phyloP scores from a whole-genome alignment of 2,797 vertebrate species.

The Darevskia mixta region DNA sequence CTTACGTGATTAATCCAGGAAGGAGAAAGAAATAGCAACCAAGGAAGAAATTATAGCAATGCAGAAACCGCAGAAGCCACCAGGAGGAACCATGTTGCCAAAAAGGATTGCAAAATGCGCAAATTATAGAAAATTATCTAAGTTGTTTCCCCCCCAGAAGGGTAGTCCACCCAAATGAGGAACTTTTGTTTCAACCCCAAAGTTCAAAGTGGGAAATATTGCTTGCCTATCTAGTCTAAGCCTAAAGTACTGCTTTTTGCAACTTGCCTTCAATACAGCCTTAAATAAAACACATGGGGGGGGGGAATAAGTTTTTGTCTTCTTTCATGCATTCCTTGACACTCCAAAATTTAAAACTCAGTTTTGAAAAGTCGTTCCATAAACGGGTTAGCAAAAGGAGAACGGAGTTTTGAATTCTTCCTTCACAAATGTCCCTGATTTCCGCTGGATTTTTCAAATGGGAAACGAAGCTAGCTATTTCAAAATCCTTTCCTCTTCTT shows the following conservation, averaged over 20 bases:
- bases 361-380: not conserved
- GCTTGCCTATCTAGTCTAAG: not conserved
- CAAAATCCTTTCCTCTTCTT: slow-evolving; percentile 26
- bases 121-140: not conserved
- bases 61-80: not conserved
- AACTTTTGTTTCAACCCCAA: not conserved
- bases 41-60: not conserved
- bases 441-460: not conserved
- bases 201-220: not conserved
- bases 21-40: not conserved
- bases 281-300: not conserved
- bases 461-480: not conserved
- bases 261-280: not conserved
- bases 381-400: not conserved
- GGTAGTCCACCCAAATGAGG: not conserved
- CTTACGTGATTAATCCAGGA: not conserved
- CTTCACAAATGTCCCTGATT: not conserved
- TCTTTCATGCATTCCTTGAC: slow-evolving; percentile 1
- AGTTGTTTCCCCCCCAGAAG: too few species aligned
- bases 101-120: not conserved
- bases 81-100: not conserved
- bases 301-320: not conserved
- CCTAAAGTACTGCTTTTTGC: not conserved
- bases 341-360: not conserved
- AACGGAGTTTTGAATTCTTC: not conserved